Evolutionary conservation across 2,113 vertebrate species (phyloP).

Genomic region (Bujurquina vittata): DNA sequence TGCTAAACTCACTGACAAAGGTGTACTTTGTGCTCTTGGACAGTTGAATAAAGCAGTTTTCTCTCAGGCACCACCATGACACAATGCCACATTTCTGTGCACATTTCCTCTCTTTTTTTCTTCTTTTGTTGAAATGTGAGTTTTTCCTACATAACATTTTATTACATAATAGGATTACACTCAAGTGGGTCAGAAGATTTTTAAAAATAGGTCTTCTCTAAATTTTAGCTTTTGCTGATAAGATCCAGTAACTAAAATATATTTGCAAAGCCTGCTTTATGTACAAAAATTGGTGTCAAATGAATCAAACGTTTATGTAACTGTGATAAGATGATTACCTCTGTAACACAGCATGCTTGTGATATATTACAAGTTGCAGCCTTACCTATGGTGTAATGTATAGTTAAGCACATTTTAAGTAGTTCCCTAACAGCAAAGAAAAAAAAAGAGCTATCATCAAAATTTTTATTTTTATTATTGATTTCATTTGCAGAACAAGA

Average conservation of each 20-base stretch:
- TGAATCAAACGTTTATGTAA: not conserved
- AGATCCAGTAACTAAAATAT: not conserved
- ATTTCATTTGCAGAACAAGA: not conserved
- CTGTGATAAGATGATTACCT: not conserved
- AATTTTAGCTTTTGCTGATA: not conserved
- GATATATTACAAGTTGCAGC: not conserved
- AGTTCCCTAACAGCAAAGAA: not conserved
- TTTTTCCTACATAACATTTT: not conserved
- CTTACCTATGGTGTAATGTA: not conserved
- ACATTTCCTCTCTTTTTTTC: not conserved
- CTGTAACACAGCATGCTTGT: not conserved
- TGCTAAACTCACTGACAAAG: slow-evolving; percentile 24
- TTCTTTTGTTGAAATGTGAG: not conserved
- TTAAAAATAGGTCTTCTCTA: not conserved
- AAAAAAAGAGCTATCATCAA: not conserved
- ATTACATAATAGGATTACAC: not conserved
- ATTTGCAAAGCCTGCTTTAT: not conserved
- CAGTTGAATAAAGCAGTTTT: not conserved
- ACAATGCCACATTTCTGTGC: not conserved
- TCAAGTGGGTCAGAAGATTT: not conserved
- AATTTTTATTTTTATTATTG: not conserved
- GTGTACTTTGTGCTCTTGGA: not conserved
- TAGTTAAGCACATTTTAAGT: not conserved
- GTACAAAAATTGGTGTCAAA: not conserved
- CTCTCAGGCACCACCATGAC: not conserved